Percentiles rank a stretch among this genome's conserved stretches.
phyloP scores from a whole-genome alignment of 2,888 invertebrate genomes.

The Eilema griseolum region DNA sequence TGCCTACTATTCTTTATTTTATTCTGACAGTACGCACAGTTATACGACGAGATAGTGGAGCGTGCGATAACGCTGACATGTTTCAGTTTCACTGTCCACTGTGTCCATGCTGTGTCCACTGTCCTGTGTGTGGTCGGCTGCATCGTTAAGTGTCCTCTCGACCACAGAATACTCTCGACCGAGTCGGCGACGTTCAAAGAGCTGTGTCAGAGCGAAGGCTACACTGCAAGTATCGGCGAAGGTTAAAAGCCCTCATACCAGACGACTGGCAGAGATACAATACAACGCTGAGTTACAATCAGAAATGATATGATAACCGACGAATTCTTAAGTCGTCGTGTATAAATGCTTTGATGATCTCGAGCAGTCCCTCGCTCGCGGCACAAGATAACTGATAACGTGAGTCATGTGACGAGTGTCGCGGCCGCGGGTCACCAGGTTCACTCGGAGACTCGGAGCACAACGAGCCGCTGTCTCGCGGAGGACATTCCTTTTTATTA shows the following conservation, averaged over 20 bases:
- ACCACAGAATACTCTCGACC: no score
- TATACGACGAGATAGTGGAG: not conserved
- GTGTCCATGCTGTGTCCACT: no score
- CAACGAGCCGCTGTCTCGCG: conserved; percentile 14
- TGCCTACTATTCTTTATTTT: no score
- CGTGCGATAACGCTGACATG: not conserved
- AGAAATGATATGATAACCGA: not conserved
- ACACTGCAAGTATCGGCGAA: not conserved
- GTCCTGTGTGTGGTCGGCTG: not conserved
- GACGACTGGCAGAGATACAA: not conserved
- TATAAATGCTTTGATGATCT: not conserved
- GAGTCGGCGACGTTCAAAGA: no score
- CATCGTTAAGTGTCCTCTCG: no score
- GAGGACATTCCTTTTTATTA: conserved; percentile 14
- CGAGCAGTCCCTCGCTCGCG: not conserved
- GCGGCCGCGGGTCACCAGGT: conserved; percentile 8
- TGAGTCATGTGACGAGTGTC: conserved; percentile 1
- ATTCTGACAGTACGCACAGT: no score
- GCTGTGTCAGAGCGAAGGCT: not conserved
- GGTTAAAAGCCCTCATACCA: not conserved
- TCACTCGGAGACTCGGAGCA: not conserved
- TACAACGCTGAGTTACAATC: not conserved
- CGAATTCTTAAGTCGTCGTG: no score
- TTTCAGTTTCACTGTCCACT: not conserved
- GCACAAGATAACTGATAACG: conserved; percentile 9